Evolutionary conservation across 1,140 invertebrate species (phyloP), one percentile per base, ranked within the genome.

Genomic region (Listronotus oregonensis): DNA sequence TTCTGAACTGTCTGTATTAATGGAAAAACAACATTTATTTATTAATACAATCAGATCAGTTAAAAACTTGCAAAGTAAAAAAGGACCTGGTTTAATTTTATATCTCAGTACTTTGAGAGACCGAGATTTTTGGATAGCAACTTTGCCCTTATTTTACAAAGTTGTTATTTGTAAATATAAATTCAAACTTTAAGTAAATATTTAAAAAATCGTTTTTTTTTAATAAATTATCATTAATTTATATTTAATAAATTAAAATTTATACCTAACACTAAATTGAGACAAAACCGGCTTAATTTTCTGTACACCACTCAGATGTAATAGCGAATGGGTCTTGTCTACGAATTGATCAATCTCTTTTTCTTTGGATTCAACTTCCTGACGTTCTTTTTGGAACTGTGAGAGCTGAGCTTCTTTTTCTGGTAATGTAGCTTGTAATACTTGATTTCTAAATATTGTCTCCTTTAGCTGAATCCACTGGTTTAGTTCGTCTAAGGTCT

Each of bases 391-490:
- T 67, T 88, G 87, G 63, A 92, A 89, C 37, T 82, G 83, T 60
- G 88, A 83, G n/a, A 95, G 79, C 70, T 91, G 88, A 8, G 81
- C 79, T 75, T 90, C 85, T 79, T 97, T 97, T 69, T 96, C 93
- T 52, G 86, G 78, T 17, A 95, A 80, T 10, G 88, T 90, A 7
- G 89, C 88, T 73, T 93, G 89, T 0, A 96, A 80, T 56, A 89
- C 88, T 79, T 95, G 92, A 69, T 95, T 91, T 62, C 92, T 87
- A 73, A 97, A 92, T 21, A 88, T 85, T 27, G 86, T 83, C 82
- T 97, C 95, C 73, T 90, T 89, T 37, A 85, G 80, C 71, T 91
- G 87, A 58, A 96, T 90, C 94, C 95, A 97, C 68, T 90, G 87
- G 6, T 88, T 89, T 32, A 94, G 86, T 10, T 83, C 80, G 67